Evolutionary conservation across 2,888 invertebrate genomes (phyloP).

Genomic region (Formica aserva): DNA sequence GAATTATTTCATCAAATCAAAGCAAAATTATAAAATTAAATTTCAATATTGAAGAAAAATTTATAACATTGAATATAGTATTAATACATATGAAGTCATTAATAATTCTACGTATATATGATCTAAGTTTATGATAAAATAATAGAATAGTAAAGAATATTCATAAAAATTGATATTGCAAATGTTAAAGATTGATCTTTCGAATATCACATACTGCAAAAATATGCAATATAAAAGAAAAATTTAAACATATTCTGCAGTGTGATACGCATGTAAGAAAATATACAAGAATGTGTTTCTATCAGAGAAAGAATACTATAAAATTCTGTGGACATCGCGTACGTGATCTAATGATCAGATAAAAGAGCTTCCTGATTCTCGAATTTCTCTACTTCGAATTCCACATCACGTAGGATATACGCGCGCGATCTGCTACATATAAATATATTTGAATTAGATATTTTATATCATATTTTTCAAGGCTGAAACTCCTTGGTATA

Average conservation of each 20-base stretch:
- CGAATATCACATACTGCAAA: not conserved
- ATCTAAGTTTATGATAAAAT: not conserved
- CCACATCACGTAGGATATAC: not conserved
- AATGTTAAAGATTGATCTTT: not conserved
- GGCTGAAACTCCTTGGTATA: not conserved
- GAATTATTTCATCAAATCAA: not conserved
- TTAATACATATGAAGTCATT: not conserved
- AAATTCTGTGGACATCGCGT: not conserved
- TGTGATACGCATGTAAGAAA: not conserved
- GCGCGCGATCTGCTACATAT: not conserved
- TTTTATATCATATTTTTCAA: not conserved
- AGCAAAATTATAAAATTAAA: not conserved
- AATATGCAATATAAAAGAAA: not conserved
- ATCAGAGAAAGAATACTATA: not conserved
- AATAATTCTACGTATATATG: no score
- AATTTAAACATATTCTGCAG: not conserved
- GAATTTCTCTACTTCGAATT: constrained; percentile 40
- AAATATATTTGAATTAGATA: constrained; percentile 4
- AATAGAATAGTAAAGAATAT: not conserved
- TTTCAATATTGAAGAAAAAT: not conserved
- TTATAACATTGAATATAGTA: not conserved
- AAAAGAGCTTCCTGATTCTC: constrained; percentile 18
- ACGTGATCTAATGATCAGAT: constrained; percentile 7
- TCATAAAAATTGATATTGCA: not conserved
- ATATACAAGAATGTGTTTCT: not conserved